Evolutionary conservation across 2,888 invertebrate genomes (phyloP).

Genomic region (Melieria picta): DNA sequence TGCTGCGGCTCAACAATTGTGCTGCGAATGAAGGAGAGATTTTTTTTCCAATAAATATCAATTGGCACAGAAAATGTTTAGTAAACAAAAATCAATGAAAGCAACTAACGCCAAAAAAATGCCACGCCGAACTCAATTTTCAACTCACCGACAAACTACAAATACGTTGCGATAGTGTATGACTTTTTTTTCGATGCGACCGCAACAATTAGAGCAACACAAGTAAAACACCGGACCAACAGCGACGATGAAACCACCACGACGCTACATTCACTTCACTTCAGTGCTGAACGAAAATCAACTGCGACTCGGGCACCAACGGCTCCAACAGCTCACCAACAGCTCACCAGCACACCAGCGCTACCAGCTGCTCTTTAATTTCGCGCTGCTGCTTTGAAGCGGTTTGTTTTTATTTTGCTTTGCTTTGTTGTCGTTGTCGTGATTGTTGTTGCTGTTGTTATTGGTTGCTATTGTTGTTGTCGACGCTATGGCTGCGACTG

Average conservation of each 20-base stretch:
- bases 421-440: constrained; percentile 12
- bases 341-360: constrained; percentile 4
- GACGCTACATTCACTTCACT: constrained; percentile 11
- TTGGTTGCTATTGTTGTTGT: constrained; percentile 12
- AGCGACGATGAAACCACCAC: constrained; percentile 12
- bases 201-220: constrained; percentile 34
- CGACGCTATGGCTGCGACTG: constrained; percentile 11
- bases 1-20: not conserved
- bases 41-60: not conserved
- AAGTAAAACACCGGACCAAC: constrained; percentile 11
- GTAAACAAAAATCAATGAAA: not conserved
- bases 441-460: constrained; percentile 16
- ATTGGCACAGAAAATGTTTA: not conserved
- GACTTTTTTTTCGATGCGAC: not conserved
- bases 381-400: not conserved
- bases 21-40: not conserved
- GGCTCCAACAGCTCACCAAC: not conserved
- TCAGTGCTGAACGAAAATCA: not conserved
- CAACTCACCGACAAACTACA: constrained; percentile 20
- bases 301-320: too few relatives aligned
- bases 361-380: constrained; percentile 10
- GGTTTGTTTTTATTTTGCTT: constrained; percentile 18
- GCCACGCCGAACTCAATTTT: constrained; percentile 1
- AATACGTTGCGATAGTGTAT: not conserved
- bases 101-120: not conserved